These are phyloP conservation scores for Synchiropus splendidus DNA, from an alignment of 2,113 vertebrate genomes.

Conservation along the genomic window DNA sequence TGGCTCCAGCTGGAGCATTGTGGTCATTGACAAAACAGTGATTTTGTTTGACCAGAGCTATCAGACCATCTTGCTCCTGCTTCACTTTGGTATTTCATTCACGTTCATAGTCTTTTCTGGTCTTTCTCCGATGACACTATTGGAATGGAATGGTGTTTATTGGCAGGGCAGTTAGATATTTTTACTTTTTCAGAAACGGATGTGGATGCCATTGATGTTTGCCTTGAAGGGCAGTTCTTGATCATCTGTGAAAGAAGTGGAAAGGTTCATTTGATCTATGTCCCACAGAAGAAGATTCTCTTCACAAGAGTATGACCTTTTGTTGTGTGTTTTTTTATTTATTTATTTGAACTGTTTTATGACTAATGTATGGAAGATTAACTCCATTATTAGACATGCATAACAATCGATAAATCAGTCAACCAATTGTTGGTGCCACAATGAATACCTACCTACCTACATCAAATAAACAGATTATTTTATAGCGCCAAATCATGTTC, in stretches of 20 bases:
- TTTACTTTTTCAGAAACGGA: constrained; percentile 67
- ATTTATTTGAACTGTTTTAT: background rate
- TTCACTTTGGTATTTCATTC: constrained; percentile 76
- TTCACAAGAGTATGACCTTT: constrained; percentile 73
- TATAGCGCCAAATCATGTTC: too few relatives aligned
- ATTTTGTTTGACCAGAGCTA: constrained; percentile 78
- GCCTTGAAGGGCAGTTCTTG: constrained; percentile 80
- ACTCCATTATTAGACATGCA: too few relatives aligned
- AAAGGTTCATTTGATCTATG: constrained; percentile 82
- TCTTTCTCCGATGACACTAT: background rate
- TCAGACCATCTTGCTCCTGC: constrained; percentile 74
- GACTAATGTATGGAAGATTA: too few relatives aligned
- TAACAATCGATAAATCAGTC: too few relatives aligned
- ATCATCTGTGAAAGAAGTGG: constrained; percentile 89
- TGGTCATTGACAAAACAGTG: constrained; percentile 78
- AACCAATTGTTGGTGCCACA: too few relatives aligned
- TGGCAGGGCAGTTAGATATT: too few relatives aligned
- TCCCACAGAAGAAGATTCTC: constrained; percentile 79
- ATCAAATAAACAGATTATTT: too few relatives aligned
- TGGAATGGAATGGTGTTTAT: too few relatives aligned
- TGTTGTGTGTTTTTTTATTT: background rate
- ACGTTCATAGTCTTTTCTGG: background rate
- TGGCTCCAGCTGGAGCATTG: constrained; percentile 69
- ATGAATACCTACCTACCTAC: too few relatives aligned
- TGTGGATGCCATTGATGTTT: constrained; percentile 80